Base-by-base conservation (phyloP, 2,888 invertebrate genomes). In the Drosophila longiperda region DNA sequence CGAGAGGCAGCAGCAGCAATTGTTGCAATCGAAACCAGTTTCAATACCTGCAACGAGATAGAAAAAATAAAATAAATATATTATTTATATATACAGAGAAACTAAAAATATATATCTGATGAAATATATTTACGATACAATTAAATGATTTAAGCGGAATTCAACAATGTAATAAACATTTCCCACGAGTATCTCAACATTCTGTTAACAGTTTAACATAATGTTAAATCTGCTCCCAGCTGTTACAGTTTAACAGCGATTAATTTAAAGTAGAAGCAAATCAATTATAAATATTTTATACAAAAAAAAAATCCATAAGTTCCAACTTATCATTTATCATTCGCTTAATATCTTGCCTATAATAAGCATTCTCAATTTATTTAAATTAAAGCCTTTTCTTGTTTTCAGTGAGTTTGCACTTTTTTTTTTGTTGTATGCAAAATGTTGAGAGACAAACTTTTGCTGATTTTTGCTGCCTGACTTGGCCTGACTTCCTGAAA, bases 31-130 rank as follows among this genome's bases (percentile, higher is more conserved):
- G n/a, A 52, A 40, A 34, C 50, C 42, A 36, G 58, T 36, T 36
- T 15, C 20, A 38, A 52, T 59, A 77, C 79, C 79, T 78, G 53
- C 9, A 77, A 77, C 20, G 73, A 73, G 48, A 70, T 38, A 42
- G n/a, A 50, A 45, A 48, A 15, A 20, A 11, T 1, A 32, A 17
- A 20, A n/a, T n/a, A n/a, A 17, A 20, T 11, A 36, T 53, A 15
- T 69, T 26, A 54, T 17, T 36, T 52, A 15, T 20, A 12, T 20
- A 20, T 20, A 12, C 42, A 45, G 12, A 45, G 12, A 45, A 45
- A 12, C 1, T 12, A 20, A 3, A 12, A 45, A 12, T 7, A 45
- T 7, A 45, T 12, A 12, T 20, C 7, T 3, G 7, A 7, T 12
- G 3, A 45, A 36, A 45, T 20, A 45, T 20, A 12, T 12, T 45